Evolutionary conservation across 2,888 invertebrate genomes (phyloP), one percentile per base, ranked within the genome.

Genomic region (Parnassius apollo): DNA sequence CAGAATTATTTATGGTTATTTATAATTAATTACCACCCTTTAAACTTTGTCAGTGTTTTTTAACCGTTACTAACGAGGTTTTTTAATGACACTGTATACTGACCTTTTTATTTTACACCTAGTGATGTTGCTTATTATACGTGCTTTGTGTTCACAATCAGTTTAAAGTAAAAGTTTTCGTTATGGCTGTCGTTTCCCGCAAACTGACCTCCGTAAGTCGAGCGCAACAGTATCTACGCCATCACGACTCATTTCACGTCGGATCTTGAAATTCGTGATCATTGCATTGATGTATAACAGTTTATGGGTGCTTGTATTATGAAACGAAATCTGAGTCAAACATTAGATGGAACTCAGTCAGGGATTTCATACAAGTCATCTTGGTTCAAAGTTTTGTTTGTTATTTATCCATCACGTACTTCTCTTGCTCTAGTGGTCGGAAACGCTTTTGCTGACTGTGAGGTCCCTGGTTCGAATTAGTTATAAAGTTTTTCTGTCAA

Each of bases 1-100:
- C 64, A 60, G 64, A 52, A 64, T 64, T 64, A 60, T 64, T 56
- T 64, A 64, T 57, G 59, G 59, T 59, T 59, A 59, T 64, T 64
- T 59, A 59, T 64, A 64, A 64, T 59, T 64, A 59, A 64, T 64
- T 57, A 59, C 59, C 18, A 57, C 56, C 59, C 22, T 56, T 59
- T 59, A 59, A 64, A 53, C 54, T 63, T 64, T 56, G 59, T 56
- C 57, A 59, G 64, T 52, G 55, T 42, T 51, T 56, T 52, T 52
- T 51, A 62, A 59, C 51, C 12, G 54, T 45, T 25, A 53, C 58
- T 62, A 62, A 63, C 55, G 55, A 59, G n/a, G 55, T 12, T 50
- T 4, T 42, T 59, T 58, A 63, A 59, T 63, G 0, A 35, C 35
- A 35, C 4, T 50, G 54, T 42, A 18, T 45, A 7, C 11, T 42